Conservation (phyloP, 2,888 invertebrate genomes). For the Conus canariensis region DNA sequence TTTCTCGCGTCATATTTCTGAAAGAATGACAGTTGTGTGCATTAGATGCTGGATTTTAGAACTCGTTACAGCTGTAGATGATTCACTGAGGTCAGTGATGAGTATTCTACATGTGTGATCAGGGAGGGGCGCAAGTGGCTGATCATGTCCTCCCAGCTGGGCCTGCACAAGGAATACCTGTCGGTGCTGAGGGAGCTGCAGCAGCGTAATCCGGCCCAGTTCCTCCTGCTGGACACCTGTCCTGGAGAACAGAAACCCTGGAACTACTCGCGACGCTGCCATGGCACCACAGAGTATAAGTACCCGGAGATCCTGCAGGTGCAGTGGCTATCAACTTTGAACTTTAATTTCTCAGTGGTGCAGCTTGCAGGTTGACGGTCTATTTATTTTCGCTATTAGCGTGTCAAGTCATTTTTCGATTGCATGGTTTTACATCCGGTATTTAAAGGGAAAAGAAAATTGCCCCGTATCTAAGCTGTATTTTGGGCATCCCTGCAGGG, state of each 20-base stretch:
- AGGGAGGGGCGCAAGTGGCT: conserved; percentile 79
- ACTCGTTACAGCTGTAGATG: too few relatives aligned
- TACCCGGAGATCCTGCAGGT: conserved; percentile 86
- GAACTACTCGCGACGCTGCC: conserved; percentile 82
- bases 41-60: too few relatives aligned
- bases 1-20: too few relatives aligned
- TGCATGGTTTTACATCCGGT: too few relatives aligned
- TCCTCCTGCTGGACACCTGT: conserved; percentile 81
- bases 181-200: conserved; percentile 82
- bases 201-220: conserved; percentile 73
- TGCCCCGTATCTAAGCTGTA: too few relatives aligned
- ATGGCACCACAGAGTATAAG: conserved; percentile 83
- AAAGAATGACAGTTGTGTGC: too few relatives aligned
- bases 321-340: conserved; percentile 25
- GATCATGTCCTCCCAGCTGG: conserved; percentile 88
- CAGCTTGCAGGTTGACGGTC: neutral
- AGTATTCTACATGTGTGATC: conserved; percentile 21
- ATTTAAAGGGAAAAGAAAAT: too few relatives aligned
- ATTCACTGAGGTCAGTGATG: too few relatives aligned
- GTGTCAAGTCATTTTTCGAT: too few relatives aligned
- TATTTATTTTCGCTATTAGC: too few relatives aligned
- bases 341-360: neutral
- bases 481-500: too few relatives aligned
- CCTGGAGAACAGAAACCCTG: conserved; percentile 55
- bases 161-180: conserved; percentile 84